phyloP scores from a whole-genome alignment of 2,797 vertebrate species.

The Darevskia nairensis region DNA sequence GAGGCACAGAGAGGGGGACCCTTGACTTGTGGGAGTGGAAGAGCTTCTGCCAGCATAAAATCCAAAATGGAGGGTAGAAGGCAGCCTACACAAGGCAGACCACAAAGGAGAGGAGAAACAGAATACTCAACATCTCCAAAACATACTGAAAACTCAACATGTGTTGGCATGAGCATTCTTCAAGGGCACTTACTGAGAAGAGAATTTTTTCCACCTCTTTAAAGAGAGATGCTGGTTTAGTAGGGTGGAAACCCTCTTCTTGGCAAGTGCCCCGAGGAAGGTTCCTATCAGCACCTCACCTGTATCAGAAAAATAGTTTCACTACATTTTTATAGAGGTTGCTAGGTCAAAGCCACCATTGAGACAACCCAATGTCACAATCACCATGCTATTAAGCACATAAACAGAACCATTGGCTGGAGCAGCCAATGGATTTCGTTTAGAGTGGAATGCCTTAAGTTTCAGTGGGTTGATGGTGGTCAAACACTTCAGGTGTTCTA shows the following conservation, averaged over 20 bases:
- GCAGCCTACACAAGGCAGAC: neutral
- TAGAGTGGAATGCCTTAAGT: neutral
- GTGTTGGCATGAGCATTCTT: neutral
- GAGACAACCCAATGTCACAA: neutral
- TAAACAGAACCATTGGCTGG: neutral
- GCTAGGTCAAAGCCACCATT: neutral
- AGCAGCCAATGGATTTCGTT: neutral
- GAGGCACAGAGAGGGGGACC: neutral
- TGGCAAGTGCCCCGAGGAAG: too few species aligned
- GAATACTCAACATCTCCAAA: neutral
- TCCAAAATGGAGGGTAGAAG: neutral
- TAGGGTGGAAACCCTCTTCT: too few species aligned
- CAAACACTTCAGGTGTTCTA: neutral
- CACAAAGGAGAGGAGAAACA: neutral
- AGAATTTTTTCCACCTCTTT: neutral
- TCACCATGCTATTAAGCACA: neutral
- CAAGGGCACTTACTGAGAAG: neutral
- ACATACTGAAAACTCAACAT: neutral
- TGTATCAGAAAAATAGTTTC: too few species aligned
- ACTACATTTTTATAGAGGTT: neutral
- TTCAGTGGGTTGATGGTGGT: neutral
- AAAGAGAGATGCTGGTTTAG: too few species aligned
- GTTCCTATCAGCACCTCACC: too few species aligned
- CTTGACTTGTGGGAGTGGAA: too few species aligned
- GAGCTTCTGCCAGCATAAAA: too few species aligned